phyloP scores from a whole-genome alignment of 1,140 invertebrate genomes.

The Planococcus citri region DNA sequence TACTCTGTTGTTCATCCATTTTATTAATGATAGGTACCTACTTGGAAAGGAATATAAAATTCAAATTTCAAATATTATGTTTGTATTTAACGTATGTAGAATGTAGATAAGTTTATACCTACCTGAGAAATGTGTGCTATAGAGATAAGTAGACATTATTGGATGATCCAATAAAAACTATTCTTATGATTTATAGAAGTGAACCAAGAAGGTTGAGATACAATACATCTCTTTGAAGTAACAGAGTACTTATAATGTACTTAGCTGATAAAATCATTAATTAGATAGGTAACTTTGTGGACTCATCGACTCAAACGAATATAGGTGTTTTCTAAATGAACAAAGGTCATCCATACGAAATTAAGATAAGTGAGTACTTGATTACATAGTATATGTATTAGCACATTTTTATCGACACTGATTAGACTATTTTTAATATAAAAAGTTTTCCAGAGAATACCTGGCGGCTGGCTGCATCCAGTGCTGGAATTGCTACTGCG shows the following conservation, averaged over 20 bases:
- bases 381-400: no score
- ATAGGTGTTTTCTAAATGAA: conserved; percentile 84
- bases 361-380: conserved; percentile 26
- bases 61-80: conserved; percentile 12
- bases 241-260: no score
- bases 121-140: no score
- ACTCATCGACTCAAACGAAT: conserved; percentile 95
- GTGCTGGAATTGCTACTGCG: not conserved
- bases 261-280: conserved; percentile 89
- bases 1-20: conserved; percentile 92
- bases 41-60: conserved; percentile 80
- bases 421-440: conserved; percentile 32
- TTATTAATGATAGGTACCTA: conserved; percentile 99
- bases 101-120: no score
- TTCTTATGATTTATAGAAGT: conserved; percentile 97
- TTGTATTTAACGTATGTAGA: no score
- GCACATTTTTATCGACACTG: no score
- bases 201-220: conserved; percentile 91
- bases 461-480: no score
- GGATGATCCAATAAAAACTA: conserved; percentile 93
- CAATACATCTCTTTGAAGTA: conserved; percentile 89
- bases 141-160: conserved; percentile 59
- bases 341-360: no score
- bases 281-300: no score
- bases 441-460: conserved; percentile 40